A percentile compares a stretch with the other conserved stretches of the same genome.
phyloP scores from a whole-genome alignment of 1,140 invertebrate genomes.

The Drosophila eugracilis region DNA sequence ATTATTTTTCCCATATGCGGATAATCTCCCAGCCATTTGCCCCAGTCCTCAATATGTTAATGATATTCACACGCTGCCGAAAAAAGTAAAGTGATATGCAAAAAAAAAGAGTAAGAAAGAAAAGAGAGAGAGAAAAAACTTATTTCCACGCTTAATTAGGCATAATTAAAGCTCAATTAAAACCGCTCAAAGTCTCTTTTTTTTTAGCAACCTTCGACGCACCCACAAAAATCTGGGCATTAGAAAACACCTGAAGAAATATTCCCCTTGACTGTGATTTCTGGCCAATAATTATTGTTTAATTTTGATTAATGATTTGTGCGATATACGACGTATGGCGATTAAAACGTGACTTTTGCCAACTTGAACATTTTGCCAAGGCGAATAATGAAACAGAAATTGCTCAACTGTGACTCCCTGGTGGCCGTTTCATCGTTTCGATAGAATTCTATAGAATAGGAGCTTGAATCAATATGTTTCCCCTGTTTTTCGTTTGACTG shows the following conservation, averaged over 20 bases:
- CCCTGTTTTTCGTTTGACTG: slow-evolving; percentile 23
- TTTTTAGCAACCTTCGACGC: slow-evolving; percentile 52
- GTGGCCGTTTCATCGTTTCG: slow-evolving; percentile 23
- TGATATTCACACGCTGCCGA: slow-evolving; percentile 64
- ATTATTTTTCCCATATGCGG: slow-evolving; percentile 9
- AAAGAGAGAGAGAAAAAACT: slow-evolving; percentile 2
- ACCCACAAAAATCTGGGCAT: slow-evolving; percentile 41
- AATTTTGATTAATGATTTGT: slow-evolving; percentile 82
- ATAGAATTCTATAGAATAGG: slow-evolving; percentile 59
- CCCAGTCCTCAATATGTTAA: slow-evolving; percentile 33
- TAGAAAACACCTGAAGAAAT: slow-evolving; percentile 51
- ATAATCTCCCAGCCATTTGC: slow-evolving; percentile 1
- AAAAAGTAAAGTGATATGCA: slow-evolving; percentile 51
- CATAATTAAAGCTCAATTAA: slow-evolving; percentile 81
- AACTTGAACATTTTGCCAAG: slow-evolving; percentile 42
- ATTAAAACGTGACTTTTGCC: slow-evolving; percentile 78
- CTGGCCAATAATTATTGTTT: slow-evolving; percentile 76
- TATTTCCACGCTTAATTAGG: slow-evolving; percentile 74
- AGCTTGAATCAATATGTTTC: slow-evolving; percentile 67
- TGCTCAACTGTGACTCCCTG: slow-evolving; percentile 55
- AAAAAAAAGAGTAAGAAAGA: slow-evolving; percentile 18
- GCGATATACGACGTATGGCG: slow-evolving; percentile 55
- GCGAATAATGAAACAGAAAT: slow-evolving; percentile 39
- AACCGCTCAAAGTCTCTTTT: slow-evolving; percentile 46
- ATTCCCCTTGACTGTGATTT: slow-evolving; percentile 42